Percentiles rank a stretch among this genome's conserved stretches.
Conservation (phyloP, 2,797 vertebrate species). For the Gobio occitaniae region DNA sequence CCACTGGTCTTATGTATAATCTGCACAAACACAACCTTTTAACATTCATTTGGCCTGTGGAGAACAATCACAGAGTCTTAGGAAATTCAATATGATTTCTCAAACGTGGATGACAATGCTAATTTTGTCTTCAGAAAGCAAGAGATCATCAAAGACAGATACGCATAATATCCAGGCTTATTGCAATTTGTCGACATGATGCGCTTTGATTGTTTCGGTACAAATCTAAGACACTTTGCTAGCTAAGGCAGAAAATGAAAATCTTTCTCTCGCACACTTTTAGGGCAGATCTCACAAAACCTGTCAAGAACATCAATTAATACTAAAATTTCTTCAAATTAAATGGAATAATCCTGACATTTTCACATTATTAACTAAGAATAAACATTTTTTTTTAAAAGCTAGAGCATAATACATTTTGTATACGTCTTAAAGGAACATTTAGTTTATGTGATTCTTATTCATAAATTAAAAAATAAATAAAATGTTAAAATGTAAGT, state of each 20-base stretch:
- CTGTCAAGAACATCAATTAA: neutral
- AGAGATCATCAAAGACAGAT: neutral
- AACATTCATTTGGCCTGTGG: constrained; percentile 36
- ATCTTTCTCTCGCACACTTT: constrained; percentile 9
- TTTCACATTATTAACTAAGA: too few species aligned
- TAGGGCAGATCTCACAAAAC: constrained; percentile 11
- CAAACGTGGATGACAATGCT: neutral
- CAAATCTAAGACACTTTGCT: constrained; percentile 71
- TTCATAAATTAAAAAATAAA: too few species aligned
- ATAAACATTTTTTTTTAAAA: too few species aligned
- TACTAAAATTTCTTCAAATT: too few species aligned
- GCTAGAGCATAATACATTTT: too few species aligned
- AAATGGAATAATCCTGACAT: too few species aligned
- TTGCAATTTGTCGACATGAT: constrained; percentile 52
- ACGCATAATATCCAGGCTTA: constrained; percentile 35
- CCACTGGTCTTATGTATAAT: neutral
- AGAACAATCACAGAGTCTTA: neutral
- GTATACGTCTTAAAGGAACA: too few species aligned
- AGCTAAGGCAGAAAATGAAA: constrained; percentile 53
- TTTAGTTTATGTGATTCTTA: too few species aligned
- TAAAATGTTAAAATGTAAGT: too few species aligned
- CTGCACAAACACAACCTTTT: constrained; percentile 1
- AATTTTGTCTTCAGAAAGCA: constrained; percentile 2
- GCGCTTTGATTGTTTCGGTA: constrained; percentile 71
- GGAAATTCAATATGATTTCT: neutral